Evolutionary conservation across 2,797 vertebrate species (phyloP), one percentile per base, ranked within the genome.

Genomic region (Ptychadena robeensis): DNA sequence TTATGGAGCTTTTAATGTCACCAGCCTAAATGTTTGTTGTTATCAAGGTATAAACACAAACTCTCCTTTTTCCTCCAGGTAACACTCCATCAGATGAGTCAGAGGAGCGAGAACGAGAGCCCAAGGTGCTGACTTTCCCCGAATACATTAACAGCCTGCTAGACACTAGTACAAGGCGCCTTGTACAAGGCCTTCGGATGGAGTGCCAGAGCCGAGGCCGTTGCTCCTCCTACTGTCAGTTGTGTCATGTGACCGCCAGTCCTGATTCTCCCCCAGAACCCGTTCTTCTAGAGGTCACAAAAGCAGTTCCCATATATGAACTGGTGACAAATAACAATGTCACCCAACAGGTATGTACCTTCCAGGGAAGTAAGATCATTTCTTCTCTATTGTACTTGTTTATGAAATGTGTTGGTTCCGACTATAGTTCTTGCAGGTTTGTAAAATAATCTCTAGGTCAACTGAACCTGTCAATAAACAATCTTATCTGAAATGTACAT

Each of bases 61-160:
- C 4, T 10, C 34, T 64, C 1, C n/a, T 28, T 5, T 64, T n/a
- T 18, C 78, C 40, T 79, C 28, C 90, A 99, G 98, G 97, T 48
- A 99, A 98, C 89, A 99, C 97, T 0, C 98, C 98, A 0, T 98
- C 97, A 0, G 97, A 99, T 0, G 98, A 99, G 90, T 99, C 97
- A 0, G 98, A 99, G 87, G 98, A 99, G 86, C 94, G 94, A 0
- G 98, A 98, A 86, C 95, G 95, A 90, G 98, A 99, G 89, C 94
- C 96, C n/a, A 93, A 96, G 82, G 96, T 96, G 2, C 94, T 98
- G 69, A 99, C 97, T 0, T 99, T 97, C 90, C 97, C 98, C 0
- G 97, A 98, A 0, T 99, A 99, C 86, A 95, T 99, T 0, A 93
- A 95, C 91, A 98, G 98, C 87, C 94, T 99, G 79, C 94, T 97